Conservation (phyloP, 2,797 vertebrate genomes). For the Xenops minutus region DNA sequence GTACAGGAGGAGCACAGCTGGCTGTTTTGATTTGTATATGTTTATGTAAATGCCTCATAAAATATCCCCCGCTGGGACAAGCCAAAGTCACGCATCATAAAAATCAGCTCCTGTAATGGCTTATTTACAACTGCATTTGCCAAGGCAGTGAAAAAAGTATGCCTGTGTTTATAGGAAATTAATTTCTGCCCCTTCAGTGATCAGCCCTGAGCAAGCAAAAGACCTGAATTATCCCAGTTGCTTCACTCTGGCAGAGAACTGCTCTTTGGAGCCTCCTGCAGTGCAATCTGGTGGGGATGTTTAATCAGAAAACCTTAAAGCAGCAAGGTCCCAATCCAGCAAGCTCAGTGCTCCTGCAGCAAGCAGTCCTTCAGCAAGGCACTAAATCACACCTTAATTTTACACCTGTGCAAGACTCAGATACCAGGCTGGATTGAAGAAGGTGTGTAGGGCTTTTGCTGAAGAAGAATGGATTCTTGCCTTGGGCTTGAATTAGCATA, state of each 20-base stretch:
- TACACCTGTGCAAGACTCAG: neutral
- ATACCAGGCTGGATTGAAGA: neutral
- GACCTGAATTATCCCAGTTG: slow-evolving; percentile 75
- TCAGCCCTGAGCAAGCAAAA: slow-evolving; percentile 75
- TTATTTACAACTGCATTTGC: slow-evolving; percentile 67
- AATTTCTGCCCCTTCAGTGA: slow-evolving; percentile 78
- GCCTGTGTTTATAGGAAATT: slow-evolving; percentile 78
- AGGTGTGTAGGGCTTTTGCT: neutral
- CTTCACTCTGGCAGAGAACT: slow-evolving; percentile 70
- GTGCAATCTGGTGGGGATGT: slow-evolving; percentile 51
- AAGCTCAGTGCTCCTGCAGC: neutral
- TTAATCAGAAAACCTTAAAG: slow-evolving; percentile 68
- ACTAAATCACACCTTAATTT: slow-evolving; percentile 12
- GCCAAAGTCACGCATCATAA: slow-evolving; percentile 53
- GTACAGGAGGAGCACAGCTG: slow-evolving; percentile 35
- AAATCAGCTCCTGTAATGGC: slow-evolving; percentile 41
- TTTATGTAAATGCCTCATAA: slow-evolving; percentile 68
- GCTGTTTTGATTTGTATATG: slow-evolving; percentile 51
- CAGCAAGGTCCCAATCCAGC: neutral
- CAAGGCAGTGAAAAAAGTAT: slow-evolving; percentile 62
- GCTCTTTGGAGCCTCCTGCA: slow-evolving; percentile 71
- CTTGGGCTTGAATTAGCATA: slow-evolving; percentile 5
- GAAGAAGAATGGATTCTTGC: neutral
- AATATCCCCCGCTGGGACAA: neutral
- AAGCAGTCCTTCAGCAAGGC: neutral